Conservation (phyloP, 1,140 invertebrate species). For the Hylaeus anthracinus region DNA sequence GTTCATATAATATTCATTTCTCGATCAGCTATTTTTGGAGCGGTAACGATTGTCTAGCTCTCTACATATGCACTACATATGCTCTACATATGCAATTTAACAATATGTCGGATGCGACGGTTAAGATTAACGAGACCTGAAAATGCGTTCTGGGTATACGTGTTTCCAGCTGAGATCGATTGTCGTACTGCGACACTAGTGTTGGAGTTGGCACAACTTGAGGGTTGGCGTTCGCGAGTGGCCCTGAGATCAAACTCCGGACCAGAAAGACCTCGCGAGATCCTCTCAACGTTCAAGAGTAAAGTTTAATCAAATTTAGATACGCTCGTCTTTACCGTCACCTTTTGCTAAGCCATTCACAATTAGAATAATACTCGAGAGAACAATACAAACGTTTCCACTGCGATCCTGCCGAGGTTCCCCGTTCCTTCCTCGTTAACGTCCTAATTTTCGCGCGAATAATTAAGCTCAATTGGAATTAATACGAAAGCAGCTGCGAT, state of each 20-base stretch:
- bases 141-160: conserved; percentile 46
- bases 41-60: too few species aligned
- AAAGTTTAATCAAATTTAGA: conserved; percentile 21
- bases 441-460: too few species aligned
- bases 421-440: neutral
- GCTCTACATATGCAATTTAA: neutral
- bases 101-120: neutral
- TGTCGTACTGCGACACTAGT: conserved; percentile 75
- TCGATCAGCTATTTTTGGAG: too few species aligned
- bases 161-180: conserved; percentile 67
- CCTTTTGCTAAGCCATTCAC: neutral
- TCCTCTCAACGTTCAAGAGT: conserved; percentile 9
- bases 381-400: too few species aligned
- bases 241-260: conserved; percentile 46
- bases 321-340: neutral
- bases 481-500: too few species aligned
- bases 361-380: neutral
- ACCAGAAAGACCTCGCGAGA: conserved; percentile 25
- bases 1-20: too few species aligned
- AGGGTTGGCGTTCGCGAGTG: conserved; percentile 50
- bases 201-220: conserved; percentile 69
- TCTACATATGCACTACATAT: too few species aligned
- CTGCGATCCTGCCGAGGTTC: neutral
- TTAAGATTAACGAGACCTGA: conserved; percentile 46
- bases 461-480: too few species aligned